Evolutionary conservation across 2,888 invertebrate genomes (phyloP).

Genomic region (Hyalella azteca): DNA sequence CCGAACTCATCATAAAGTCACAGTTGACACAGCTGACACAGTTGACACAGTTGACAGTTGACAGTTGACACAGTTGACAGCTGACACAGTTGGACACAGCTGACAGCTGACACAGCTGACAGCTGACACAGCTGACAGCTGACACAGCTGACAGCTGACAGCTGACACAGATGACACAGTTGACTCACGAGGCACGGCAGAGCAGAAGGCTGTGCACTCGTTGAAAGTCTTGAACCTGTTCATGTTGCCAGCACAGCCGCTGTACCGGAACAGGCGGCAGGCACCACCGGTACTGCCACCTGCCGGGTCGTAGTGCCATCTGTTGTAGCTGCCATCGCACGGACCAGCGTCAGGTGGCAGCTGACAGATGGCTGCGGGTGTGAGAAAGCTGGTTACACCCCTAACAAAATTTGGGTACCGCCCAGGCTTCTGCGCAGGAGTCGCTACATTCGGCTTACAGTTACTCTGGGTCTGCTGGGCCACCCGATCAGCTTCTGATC

Average conservation of each 20-base stretch:
- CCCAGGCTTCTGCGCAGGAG: too few species aligned
- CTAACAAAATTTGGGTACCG: too few species aligned
- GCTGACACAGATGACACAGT: background rate
- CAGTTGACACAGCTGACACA: too few species aligned
- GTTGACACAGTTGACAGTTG: too few species aligned
- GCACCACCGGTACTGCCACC: slow-evolving; percentile 72
- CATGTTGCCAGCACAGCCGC: slow-evolving; percentile 85
- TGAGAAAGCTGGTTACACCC: background rate
- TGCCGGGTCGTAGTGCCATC: slow-evolving; percentile 77
- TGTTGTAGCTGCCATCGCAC: slow-evolving; percentile 68
- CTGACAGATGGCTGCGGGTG: slow-evolving; percentile 69
- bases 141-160: background rate
- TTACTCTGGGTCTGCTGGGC: too few species aligned
- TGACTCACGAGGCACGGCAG: slow-evolving; percentile 51
- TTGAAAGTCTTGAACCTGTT: slow-evolving; percentile 82
- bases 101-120: too few species aligned
- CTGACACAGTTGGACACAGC: too few species aligned
- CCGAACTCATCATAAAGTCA: too few species aligned
- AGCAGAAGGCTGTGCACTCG: slow-evolving; percentile 72
- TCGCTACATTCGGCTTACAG: too few species aligned
- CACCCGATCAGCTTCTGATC: too few species aligned
- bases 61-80: too few species aligned
- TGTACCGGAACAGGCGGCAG: slow-evolving; percentile 81
- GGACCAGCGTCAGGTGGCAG: slow-evolving; percentile 71
- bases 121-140: background rate